Conservation (phyloP, 2,797 vertebrate species). For the Gymnoscopelus braueri region DNA sequence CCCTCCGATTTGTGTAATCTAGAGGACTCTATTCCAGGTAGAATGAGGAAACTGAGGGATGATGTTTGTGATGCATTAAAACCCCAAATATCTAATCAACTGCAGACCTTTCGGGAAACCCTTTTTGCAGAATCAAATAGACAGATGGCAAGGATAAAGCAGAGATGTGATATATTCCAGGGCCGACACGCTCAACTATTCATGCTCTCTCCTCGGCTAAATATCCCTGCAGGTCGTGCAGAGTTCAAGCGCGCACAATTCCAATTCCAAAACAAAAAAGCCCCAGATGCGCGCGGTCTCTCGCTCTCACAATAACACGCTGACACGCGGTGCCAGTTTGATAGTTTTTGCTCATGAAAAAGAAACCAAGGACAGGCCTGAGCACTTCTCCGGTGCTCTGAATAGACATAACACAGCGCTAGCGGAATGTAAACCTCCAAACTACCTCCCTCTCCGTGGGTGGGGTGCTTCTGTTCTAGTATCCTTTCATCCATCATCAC, state of each 20-base stretch:
- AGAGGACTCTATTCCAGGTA: constrained; percentile 34
- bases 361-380: constrained; percentile 33
- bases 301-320: constrained; percentile 26
- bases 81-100: too few species aligned
- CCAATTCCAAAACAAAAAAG: constrained; percentile 32
- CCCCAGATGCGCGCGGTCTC: constrained; percentile 23
- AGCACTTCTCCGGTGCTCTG: constrained; percentile 13
- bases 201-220: background rate
- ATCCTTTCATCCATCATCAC: constrained; percentile 38
- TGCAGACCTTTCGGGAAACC: too few species aligned
- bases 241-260: constrained; percentile 46
- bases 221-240: constrained; percentile 41
- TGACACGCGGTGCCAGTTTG: constrained; percentile 43
- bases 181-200: background rate
- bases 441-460: constrained; percentile 27
- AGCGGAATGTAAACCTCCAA: constrained; percentile 8
- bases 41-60: too few species aligned
- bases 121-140: too few species aligned
- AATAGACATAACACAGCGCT: background rate
- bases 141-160: too few species aligned
- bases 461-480: constrained; percentile 19
- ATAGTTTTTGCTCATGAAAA: constrained; percentile 33
- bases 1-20: constrained; percentile 33
- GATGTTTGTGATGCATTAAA: too few species aligned
- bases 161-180: background rate